Evolutionary conservation across 1,140 invertebrate genomes (phyloP), one percentile per base, ranked within the genome.

Genomic region (Drusus annulatus): DNA sequence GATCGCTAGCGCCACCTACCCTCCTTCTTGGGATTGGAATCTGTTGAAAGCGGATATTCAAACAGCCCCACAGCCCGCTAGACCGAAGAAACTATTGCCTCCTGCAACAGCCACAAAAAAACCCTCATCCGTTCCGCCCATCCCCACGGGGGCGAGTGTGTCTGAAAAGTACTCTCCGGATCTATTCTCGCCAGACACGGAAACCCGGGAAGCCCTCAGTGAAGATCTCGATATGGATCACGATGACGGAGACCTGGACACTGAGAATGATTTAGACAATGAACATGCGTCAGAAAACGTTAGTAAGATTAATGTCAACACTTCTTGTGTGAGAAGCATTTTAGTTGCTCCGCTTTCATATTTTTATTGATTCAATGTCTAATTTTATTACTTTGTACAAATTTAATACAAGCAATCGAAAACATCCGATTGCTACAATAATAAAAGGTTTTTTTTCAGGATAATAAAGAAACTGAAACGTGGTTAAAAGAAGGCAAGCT

Each of bases 11-110:
- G 91, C 90, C 52, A 90, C 91, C 10, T 93, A 93, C 83, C 93
- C 93, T 16, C 86, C 91, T 54, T 90, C 90, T 50, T 94, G 93
- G 92, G 94, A 95, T 81, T 96, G 95, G 95, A 91, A 91, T 84
- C 88, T 94, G 71, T 85, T 94, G 68, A 90, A 91, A 73, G 86
- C 86, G 1, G 89, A 90, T 7, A 87, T 88, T 73, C 79, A 80
- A 76, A 62, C 65, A n/a, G 50, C 36, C 25, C 76, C 52, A 17
- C 60, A 23, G 58, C 17, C 52, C 25, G 71, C 56, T 10, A 81
- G 36, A 54, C 28, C 73, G 5, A 82, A 75, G 31, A 82, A 80
- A 68, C 56, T 54, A 15, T 21, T 63, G 8, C 16, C 63, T 25
- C 45, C 75, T n/a, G 31, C 25, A 16, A 63, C 56, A 21, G 68